Percentiles rank a stretch among this genome's conserved stretches.
phyloP scores from a whole-genome alignment of 2,797 vertebrate species.

The Chelmon rostratus region DNA sequence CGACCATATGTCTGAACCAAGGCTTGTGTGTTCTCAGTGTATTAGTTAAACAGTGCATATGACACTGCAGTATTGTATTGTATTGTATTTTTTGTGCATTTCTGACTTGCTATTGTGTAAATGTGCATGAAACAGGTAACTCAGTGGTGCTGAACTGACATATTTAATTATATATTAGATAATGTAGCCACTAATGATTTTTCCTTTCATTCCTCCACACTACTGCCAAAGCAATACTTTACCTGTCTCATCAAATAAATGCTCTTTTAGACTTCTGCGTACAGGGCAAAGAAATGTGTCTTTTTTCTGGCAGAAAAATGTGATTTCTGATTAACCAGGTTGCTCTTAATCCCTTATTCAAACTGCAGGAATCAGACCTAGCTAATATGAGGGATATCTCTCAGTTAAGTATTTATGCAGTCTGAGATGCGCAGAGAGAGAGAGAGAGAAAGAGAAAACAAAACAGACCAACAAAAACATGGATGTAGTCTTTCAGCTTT shows the following conservation, averaged over 20 bases:
- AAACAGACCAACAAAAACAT: constrained; percentile 22
- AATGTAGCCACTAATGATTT: constrained; percentile 7
- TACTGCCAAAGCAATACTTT: constrained; percentile 1
- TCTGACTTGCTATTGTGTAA: background rate
- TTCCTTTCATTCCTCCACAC: constrained; percentile 13
- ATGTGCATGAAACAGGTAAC: background rate
- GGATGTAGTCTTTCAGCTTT: constrained; percentile 1
- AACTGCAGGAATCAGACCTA: background rate
- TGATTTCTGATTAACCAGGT: background rate
- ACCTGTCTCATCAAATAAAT: constrained; percentile 2
- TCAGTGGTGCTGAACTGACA: constrained; percentile 5
- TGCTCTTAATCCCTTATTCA: background rate
- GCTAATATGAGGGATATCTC: background rate
- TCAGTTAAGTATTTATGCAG: background rate
- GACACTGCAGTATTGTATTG: too few relatives aligned
- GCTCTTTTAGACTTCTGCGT: background rate
- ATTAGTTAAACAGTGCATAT: background rate
- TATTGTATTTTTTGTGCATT: background rate
- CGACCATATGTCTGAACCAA: background rate
- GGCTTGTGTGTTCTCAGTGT: background rate
- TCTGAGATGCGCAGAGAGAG: background rate
- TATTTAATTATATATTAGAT: background rate
- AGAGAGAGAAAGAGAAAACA: background rate
- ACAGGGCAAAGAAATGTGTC: background rate
- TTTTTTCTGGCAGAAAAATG: background rate